Percentiles rank a stretch among this genome's conserved stretches.
These are phyloP conservation scores for Chelonus insularis DNA, from an alignment of 1,140 invertebrate genomes.

Conservation along the genomic window DNA sequence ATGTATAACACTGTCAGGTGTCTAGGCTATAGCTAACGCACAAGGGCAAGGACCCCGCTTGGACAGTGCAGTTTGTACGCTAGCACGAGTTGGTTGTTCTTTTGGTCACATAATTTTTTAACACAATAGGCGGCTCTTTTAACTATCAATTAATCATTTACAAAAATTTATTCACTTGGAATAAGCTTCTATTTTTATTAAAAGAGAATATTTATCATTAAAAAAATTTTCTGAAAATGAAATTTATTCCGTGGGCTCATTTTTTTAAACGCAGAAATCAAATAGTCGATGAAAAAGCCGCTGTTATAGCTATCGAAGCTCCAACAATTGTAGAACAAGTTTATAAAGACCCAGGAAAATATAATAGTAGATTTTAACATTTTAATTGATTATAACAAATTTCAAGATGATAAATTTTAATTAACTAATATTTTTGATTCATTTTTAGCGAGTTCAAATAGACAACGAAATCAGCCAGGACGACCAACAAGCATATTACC, in stretches of 20 bases:
- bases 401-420: no score
- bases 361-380: background rate
- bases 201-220: no score
- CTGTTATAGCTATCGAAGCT: conserved; percentile 23
- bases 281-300: conserved; percentile 40
- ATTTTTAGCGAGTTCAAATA: conserved; percentile 48
- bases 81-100: conserved; percentile 17
- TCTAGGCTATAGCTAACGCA: conserved; percentile 33
- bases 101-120: conserved; percentile 19
- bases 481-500: conserved; percentile 57
- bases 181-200: no score
- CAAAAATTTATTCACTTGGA: no score
- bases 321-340: conserved; percentile 3
- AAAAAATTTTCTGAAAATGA: conserved; percentile 38
- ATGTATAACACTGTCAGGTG: conserved; percentile 26
- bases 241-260: conserved; percentile 45
- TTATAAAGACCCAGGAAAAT: background rate
- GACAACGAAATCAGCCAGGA: conserved; percentile 44
- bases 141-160: no score
- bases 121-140: no score
- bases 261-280: conserved; percentile 50
- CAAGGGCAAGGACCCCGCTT: conserved; percentile 56
- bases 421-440: conserved; percentile 1
- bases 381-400: conserved; percentile 7
- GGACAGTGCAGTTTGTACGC: conserved; percentile 40